Base-by-base conservation (phyloP, 1,140 invertebrate genomes). In the Ericerus pela region DNA sequence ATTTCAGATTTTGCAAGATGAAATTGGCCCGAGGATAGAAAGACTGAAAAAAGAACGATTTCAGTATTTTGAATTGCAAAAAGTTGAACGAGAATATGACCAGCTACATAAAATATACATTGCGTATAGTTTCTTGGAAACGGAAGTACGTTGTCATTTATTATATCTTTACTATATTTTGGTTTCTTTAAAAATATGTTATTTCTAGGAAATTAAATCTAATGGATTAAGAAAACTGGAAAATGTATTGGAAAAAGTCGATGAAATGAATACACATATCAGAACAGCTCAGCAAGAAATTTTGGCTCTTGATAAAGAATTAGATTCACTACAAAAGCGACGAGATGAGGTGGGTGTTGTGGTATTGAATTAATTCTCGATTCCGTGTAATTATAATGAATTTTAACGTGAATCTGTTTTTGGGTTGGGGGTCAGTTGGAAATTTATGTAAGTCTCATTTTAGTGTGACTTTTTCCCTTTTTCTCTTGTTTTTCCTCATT, bases 41-140 rank as follows among this genome's bases (percentile, higher is more conserved):
- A 93, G 89, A 69, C 68, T 97, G 24, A 84, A 88, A 65, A 79
- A 88, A 59, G 92, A 98, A 65, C 74, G 88, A 37, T 72, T 78
- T 1, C 81, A 85, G 57, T 96, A 88, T 68, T 73, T 91, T 41
- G 89, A 96, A 68, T 96, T 83, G 66, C 88, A 95, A 68, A 84
- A 88, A 63, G 74, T 87, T 5, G 79, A 83, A 60, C 74, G 91
- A 60, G 89, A 96, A 68, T 68, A 95, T 20, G 89, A 96, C 61
- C 82, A 90, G 65, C 76, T 91, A 31, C 80, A 76, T 18, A 80
- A 81, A 64, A 76, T 92, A 22, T 77, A 80, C 69, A 73, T 82
- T 38, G 88, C 86, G 26, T 92, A 79, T 73, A 80, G 79, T 65
- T 92, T 73, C 53, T 43, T 58, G 30, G 67, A 66, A 60, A 68